Conservation (phyloP, 2,888 invertebrate species). For the Erebia ligea region DNA sequence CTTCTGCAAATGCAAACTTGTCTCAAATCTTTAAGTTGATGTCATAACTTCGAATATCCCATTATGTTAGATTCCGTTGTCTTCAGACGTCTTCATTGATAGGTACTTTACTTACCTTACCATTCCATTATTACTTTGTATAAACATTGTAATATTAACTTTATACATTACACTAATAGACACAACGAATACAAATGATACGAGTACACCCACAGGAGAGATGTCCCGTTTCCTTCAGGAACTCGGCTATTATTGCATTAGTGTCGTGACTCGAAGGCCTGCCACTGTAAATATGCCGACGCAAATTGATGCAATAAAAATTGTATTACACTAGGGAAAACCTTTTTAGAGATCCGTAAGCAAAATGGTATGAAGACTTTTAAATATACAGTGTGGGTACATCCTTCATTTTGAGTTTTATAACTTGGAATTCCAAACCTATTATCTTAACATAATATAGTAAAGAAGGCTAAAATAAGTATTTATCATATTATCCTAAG, state of each 20-base stretch:
- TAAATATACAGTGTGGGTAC: no score
- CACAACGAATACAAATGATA: constrained; percentile 2
- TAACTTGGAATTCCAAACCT: no score
- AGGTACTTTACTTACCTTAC: no score
- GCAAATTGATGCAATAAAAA: constrained; percentile 21
- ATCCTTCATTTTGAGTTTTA: no score
- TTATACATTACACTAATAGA: neutral
- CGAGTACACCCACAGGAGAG: constrained; percentile 3
- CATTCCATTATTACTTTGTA: neutral
- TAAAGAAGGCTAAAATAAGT: no score
- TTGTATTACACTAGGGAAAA: constrained; percentile 20
- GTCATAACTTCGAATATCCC: no score
- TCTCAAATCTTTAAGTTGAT: no score
- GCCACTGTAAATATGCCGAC: constrained; percentile 11
- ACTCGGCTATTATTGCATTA: constrained; percentile 27
- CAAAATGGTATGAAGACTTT: neutral
- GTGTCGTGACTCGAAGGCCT: constrained; percentile 14
- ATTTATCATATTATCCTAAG: no score
- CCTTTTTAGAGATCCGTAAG: constrained; percentile 3
- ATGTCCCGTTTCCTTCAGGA: constrained; percentile 20
- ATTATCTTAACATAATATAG: no score
- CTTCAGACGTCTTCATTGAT: no score
- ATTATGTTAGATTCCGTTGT: no score
- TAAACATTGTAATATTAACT: neutral
- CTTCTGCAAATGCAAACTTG: no score